These are phyloP conservation scores for Agelastica alni DNA, from an alignment of 2,888 invertebrate species.

Conservation along the genomic window DNA sequence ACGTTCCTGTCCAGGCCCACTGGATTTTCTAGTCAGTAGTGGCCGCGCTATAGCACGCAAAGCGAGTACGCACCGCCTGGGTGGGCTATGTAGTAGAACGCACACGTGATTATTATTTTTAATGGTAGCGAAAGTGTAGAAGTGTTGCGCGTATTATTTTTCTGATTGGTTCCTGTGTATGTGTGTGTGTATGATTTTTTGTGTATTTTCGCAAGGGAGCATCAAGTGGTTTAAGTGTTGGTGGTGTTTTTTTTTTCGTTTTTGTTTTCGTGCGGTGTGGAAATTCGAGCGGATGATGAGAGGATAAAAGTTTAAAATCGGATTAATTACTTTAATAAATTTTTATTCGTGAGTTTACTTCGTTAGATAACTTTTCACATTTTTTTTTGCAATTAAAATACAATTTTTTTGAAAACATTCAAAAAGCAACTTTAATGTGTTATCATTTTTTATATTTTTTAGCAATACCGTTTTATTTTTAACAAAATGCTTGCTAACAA, in stretches of 20 bases:
- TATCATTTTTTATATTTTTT: too few relatives aligned
- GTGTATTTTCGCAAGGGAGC: background rate
- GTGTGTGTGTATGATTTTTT: constrained; percentile 5
- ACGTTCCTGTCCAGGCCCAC: constrained; percentile 38
- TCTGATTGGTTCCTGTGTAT: background rate
- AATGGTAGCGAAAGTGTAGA: background rate
- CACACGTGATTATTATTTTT: constrained; percentile 25
- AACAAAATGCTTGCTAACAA: too few relatives aligned
- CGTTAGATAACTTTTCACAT: too few relatives aligned
- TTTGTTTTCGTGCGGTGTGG: background rate
- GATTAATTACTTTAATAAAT: too few relatives aligned
- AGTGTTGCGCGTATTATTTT: constrained; percentile 1
- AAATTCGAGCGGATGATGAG: background rate
- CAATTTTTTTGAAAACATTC: too few relatives aligned
- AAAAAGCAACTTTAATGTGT: too few relatives aligned
- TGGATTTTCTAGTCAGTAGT: constrained; percentile 43
- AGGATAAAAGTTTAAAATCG: background rate
- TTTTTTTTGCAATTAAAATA: too few relatives aligned
- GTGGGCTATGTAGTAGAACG: constrained; percentile 17
- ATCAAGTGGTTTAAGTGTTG: constrained; percentile 20
- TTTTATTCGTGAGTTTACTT: background rate
- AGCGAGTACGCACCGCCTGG: constrained; percentile 17
- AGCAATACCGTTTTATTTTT: too few relatives aligned
- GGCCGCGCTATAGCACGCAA: constrained; percentile 39
- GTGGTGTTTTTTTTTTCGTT: background rate